A percentile compares a stretch with the other conserved stretches of the same genome.
These are phyloP conservation scores for Alethe castanea DNA, from an alignment of 2,113 vertebrate genomes.

Conservation along the genomic window DNA sequence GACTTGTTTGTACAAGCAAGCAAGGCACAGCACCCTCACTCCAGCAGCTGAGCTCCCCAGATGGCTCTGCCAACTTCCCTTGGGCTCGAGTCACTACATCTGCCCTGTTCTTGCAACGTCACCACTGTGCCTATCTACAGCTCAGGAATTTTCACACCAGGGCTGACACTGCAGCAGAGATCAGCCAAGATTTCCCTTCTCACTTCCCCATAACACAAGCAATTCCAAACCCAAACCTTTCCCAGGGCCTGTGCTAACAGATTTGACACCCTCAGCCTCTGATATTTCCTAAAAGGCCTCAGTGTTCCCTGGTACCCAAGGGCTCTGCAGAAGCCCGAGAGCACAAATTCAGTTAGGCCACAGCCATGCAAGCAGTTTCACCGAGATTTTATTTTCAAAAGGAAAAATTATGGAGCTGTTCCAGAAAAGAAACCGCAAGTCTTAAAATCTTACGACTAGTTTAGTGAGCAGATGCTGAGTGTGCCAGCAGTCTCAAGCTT, in stretches of 20 bases:
- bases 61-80: background rate
- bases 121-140: background rate
- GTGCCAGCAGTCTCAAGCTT: background rate
- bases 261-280: background rate
- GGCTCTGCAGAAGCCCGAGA: background rate
- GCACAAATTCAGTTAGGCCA: background rate
- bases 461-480: background rate
- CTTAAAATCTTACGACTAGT: slow-evolving; percentile 20
- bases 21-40: background rate
- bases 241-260: background rate
- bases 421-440: slow-evolving; percentile 24
- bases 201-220: fast-evolving
- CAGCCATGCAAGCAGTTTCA: background rate
- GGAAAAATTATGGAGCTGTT: background rate
- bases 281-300: background rate
- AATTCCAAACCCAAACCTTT: background rate
- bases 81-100: background rate
- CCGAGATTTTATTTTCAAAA: background rate
- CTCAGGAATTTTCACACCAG: background rate
- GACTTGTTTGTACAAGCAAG: background rate
- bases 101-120: background rate
- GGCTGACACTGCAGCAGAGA: fast-evolving
- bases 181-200: background rate
- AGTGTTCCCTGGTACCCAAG: background rate
- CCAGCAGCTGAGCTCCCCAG: background rate